Evolutionary conservation across 2,888 invertebrate genomes (phyloP), one percentile per base, ranked within the genome.

Genomic region (Xestia sexstrigata): DNA sequence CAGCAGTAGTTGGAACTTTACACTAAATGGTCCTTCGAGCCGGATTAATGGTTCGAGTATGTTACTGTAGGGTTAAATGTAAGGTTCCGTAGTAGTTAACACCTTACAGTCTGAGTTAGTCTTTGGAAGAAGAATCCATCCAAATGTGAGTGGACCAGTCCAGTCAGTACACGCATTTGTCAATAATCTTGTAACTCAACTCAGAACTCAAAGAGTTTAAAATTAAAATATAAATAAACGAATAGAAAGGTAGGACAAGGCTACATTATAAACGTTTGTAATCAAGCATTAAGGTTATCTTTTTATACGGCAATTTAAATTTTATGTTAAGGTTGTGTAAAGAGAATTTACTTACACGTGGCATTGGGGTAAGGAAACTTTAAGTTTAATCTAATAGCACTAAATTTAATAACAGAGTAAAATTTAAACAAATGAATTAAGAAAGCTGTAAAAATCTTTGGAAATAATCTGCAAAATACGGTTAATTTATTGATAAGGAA

Each of bases 201-300:
- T n/a, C 15, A 42, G 8, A 65, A 65, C 42, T 42, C n/a, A 65
- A n/a, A 7, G 15, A 42, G 42, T n/a, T 15, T n/a, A 42, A 26
- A n/a, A 73, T n/a, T 71, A n/a, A 39, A 35, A 62, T 65, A 13
- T 71, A 75, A 63, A 23, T 69, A n/a, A 67, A 68, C 20, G 20
- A 71, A 58, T n/a, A 39, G 30, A 70, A 76, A 83, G 26, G 26
- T 74, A 62, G 65, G 45, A 52, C 85, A 82, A 85, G 82, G 71
- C n/a, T 74, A 62, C 6, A 23, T 13, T n/a, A 8, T 39, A 42
- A 20, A 72, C 30, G 26, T 39, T 39, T 39, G 62, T 67, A 39
- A 70, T 66, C 55, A 62, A 52, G 13, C 55, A 47, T 20, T 13
- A 26, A 45, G 13, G 70, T 72, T 52, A 79, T 70, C 23, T 52